phyloP scores from a whole-genome alignment of 2,113 vertebrate genomes.

The Propithecus coquereli region DNA sequence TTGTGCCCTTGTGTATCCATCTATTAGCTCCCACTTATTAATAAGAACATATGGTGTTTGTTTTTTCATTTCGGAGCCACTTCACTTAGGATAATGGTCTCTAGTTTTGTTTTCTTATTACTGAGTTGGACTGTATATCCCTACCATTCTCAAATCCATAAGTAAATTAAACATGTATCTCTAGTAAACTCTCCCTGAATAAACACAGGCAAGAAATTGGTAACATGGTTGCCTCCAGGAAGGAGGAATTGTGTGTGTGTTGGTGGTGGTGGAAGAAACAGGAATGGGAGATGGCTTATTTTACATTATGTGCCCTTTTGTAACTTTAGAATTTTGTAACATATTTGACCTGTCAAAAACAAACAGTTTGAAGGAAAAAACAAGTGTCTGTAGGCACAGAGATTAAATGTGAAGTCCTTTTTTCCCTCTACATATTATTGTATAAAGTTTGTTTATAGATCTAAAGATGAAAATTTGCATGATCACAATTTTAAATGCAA shows the following conservation, averaged over 20 bases:
- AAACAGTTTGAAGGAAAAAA: background rate
- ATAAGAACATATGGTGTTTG: too few species aligned
- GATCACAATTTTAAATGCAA: slow-evolving; percentile 14
- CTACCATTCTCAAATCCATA: background rate
- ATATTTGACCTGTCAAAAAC: background rate
- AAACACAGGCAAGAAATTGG: background rate
- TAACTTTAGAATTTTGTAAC: background rate
- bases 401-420: background rate
- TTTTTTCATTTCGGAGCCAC: too few species aligned
- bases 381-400: background rate
- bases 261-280: background rate
- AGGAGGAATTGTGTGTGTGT: background rate
- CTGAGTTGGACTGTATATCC: background rate
- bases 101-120: background rate
- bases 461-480: background rate
- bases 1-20: too few species aligned
- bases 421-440: background rate
- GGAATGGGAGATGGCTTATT: background rate
- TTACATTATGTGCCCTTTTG: background rate
- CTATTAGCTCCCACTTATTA: too few species aligned
- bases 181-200: background rate
- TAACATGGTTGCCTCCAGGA: background rate
- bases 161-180: background rate
- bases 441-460: background rate
- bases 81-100: too few species aligned